Evolutionary conservation across 2,113 vertebrate species (phyloP), one percentile per base, ranked within the genome.

Genomic region (Trematocara variabile): DNA sequence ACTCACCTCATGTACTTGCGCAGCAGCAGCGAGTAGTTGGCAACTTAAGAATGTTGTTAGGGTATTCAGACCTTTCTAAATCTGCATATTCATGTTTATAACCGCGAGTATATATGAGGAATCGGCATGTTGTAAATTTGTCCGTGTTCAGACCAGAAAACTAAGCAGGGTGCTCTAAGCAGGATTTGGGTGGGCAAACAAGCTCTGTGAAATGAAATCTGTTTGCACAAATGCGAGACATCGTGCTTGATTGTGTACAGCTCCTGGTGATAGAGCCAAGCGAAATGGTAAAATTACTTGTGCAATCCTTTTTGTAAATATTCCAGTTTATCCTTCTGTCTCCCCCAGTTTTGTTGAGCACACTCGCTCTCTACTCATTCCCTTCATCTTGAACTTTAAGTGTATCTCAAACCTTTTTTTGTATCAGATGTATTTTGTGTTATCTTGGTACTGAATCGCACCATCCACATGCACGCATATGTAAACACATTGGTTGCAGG

Each of bases 121-220:
- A 60, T 8, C 3, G 3, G 7, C 39, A 60, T 10, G 52, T 16
- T 52, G 22, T 39, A 80, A 85, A 79, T 90, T 41, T 50, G 13
- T 58, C 70, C 81, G 9, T 70, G 48, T 44, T 79, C 84, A 77
- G 48, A 79, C 68, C 6, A 50, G 37, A 50, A 79, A 82, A 63
- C 22, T 79, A 46, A 25, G 70, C 58, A 46, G 46, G 60, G 28
- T 8, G 46, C 78, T 81, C 30, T 84, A 85, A 87, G 85, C 82
- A 78, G 88, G 90, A 85, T 84, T 87, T 85, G 80, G 77, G 70
- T 79, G 82, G 88, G 79, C 77, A 89, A 92, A 90, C 88, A 93
- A 86, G 86, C 41, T 52, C 34, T 81, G 58, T 70, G 63, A 90
- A 88, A 89, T 82, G 28, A 88, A 88, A 88, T 91, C 53, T 89